Conservation (phyloP, 2,113 vertebrate species). For the Stercorarius parasiticus region DNA sequence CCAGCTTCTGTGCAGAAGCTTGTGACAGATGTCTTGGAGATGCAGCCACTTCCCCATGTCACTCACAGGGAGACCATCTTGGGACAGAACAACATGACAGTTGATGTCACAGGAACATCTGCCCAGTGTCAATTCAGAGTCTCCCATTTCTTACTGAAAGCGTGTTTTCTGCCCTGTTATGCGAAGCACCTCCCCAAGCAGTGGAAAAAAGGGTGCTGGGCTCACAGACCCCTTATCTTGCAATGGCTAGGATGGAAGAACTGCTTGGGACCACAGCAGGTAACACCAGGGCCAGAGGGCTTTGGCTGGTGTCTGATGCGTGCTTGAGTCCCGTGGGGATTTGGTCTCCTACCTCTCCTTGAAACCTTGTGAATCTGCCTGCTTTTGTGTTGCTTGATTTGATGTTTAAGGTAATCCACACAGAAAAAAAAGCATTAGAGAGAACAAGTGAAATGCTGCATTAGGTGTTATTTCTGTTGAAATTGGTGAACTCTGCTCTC, state of each 20-base stretch:
- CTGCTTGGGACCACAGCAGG: not conserved
- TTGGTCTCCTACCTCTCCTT: not conserved
- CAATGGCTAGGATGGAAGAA: not conserved
- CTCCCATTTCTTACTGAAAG: not conserved
- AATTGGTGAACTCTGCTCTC: not conserved
- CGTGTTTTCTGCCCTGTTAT: not conserved
- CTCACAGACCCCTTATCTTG: not conserved
- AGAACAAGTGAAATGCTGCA: not conserved
- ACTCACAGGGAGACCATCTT: not conserved
- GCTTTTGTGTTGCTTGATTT: not conserved
- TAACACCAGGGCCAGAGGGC: not conserved
- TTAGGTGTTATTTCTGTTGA: not conserved
- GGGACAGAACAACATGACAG: not conserved
- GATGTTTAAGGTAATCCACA: not conserved
- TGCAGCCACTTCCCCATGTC: not conserved
- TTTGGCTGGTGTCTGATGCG: not conserved
- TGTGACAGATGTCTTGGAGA: not conserved
- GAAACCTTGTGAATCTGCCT: not conserved
- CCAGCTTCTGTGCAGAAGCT: not conserved
- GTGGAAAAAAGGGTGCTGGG: not conserved
- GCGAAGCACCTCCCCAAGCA: not conserved
- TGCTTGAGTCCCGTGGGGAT: rapidly evolving
- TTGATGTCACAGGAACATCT: not conserved
- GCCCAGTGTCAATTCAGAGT: not conserved
- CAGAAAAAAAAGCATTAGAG: not conserved